Evolutionary conservation across 2,888 invertebrate species (phyloP), one percentile per base, ranked within the genome.

Genomic region (Meteorus colon): DNA sequence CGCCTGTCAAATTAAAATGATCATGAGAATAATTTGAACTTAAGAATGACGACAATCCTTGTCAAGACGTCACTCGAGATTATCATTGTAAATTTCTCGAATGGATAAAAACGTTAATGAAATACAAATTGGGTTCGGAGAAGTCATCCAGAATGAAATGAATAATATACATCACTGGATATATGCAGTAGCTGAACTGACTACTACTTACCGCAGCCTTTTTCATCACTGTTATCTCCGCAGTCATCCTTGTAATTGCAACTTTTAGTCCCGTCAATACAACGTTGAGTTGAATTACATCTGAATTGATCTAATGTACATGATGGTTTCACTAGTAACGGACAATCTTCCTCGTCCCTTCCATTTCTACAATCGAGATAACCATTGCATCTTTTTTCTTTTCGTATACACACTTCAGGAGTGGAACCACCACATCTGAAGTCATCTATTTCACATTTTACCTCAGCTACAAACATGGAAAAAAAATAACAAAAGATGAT

Each of bases 211-310:
- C 96, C 96, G 92, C 98, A 98, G 81, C 94, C 93, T 79, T 94
- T 93, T 90, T 98, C 98, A 87, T 98, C 98, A 1, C 96, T 96
- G 88, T 95, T 96, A 90, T 97, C 97, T 0, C 94, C 96, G 86
- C 97, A 97, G 90, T 97, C 97, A 89, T 96, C 95, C 87, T 94
- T 94, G 90, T 97, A 96, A 90, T 97, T 96, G 89, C 97, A 97
- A 87, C 94, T 94, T 82, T 91, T 91, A 27, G 92, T 88, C 72
- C 92, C 92, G 86, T 96, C 96, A 80, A 97, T 93, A 89, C 97
- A 97, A 84, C 94, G 94, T 86, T 93, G 93, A 60, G 96, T 96
- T 82, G 94, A 92, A 81, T 94, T 93, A 89, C 97, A 97, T 63
- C 96, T 92, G 90, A 96, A 97, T 91, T 97, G 96, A 90, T 96